Evolutionary conservation across 1,140 invertebrate genomes (phyloP).

Genomic region (Trachymyrmex septentrionalis): DNA sequence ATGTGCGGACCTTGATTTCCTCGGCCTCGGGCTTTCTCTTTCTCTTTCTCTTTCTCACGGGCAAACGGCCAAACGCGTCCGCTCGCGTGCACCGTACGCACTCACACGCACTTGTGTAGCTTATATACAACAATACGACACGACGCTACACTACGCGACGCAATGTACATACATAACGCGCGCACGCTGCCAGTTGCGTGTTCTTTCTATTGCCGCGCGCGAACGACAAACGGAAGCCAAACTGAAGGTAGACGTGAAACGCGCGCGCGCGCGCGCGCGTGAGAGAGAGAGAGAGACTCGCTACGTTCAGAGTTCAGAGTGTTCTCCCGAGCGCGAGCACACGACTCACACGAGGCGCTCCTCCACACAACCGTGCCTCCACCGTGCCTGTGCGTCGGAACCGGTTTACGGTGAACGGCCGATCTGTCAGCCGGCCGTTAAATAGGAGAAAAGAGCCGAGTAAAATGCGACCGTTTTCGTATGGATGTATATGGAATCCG

Average conservation of each 20-base stretch:
- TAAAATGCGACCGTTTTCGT: neutral
- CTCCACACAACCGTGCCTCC: neutral
- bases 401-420: slow-evolving; percentile 66
- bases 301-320: slow-evolving; percentile 68
- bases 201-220: slow-evolving; percentile 34
- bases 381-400: slow-evolving; percentile 48
- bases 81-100: slow-evolving; percentile 1
- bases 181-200: slow-evolving; percentile 43
- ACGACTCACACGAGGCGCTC: slow-evolving; percentile 43
- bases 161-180: neutral
- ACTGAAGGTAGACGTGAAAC: slow-evolving; percentile 12
- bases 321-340: slow-evolving; percentile 66
- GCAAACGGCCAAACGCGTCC: neutral
- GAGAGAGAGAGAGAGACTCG: slow-evolving; percentile 34
- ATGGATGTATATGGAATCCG: no score
- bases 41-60: neutral
- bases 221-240: slow-evolving; percentile 15
- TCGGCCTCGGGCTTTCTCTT: neutral
- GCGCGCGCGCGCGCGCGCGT: neutral
- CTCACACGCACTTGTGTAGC: neutral
- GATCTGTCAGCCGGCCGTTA: slow-evolving; percentile 24
- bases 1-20: slow-evolving; percentile 29
- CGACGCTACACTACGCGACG: neutral
- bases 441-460: neutral
- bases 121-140: neutral